Percentiles rank a stretch among this genome's conserved stretches.
phyloP scores from a whole-genome alignment of 1,140 invertebrate genomes.

The Bombus terrestris region DNA sequence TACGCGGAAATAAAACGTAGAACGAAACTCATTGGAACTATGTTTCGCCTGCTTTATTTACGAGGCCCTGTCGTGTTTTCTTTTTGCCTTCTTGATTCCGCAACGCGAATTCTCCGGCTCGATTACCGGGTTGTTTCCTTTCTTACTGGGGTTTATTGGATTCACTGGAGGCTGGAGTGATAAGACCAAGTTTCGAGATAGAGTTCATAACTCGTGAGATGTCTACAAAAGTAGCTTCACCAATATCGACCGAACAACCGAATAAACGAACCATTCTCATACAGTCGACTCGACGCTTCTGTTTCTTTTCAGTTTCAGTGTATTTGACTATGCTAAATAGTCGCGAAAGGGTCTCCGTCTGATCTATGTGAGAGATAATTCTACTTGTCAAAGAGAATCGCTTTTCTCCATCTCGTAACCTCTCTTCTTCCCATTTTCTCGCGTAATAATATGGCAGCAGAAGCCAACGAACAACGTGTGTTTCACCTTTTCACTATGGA shows the following conservation, averaged over 20 bases:
- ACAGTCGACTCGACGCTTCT: not conserved
- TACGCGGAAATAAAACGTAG: not conserved
- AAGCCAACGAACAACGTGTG: slow-evolving; percentile 30
- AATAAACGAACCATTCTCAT: not conserved
- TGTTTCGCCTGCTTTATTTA: not conserved
- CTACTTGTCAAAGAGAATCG: not conserved
- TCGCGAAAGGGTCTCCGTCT: not conserved
- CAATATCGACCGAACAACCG: not conserved
- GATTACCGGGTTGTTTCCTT: not conserved
- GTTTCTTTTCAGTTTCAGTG: not conserved
- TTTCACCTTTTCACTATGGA: not conserved
- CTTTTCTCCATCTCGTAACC: too few species aligned
- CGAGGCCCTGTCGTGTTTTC: not conserved
- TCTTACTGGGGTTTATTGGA: slow-evolving; percentile 9
- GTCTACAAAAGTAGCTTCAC: not conserved
- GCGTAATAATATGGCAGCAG: not conserved
- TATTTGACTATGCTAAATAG: not conserved
- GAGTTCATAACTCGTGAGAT: slow-evolving; percentile 1
- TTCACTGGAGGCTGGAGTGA: not conserved
- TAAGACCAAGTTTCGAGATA: not conserved
- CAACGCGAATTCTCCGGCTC: not conserved
- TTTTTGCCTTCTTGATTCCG: not conserved
- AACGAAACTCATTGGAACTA: not conserved
- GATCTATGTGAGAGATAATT: not conserved
- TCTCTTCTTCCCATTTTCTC: not conserved